Evolutionary conservation across 2,113 vertebrate genomes (phyloP), one percentile per base, ranked within the genome.

Genomic region (Charina bottae): DNA sequence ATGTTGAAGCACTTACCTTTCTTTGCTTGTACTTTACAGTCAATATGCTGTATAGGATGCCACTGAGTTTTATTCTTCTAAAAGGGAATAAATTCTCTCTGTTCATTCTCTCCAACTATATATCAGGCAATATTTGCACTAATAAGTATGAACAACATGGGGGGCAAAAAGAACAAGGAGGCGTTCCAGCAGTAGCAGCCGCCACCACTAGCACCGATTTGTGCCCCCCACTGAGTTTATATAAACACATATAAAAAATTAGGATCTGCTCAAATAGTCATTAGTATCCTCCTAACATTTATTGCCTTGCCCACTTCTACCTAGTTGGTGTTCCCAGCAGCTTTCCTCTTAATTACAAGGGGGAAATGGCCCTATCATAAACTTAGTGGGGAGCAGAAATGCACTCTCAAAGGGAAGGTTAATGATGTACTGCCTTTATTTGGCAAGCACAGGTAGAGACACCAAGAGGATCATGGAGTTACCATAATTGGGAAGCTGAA

Each of bases 81-180:
- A 87, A 24, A 58, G 60, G 72, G 64, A 78, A 91, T 72, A 58
- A 56, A 56, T 58, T n/a, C 53, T 46, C 83, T 23, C 37, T 60
- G 42, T 90, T 84, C 56, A 59, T 85, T 90, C 78, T 60, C 55
- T 78, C 53, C 85, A 87, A 46, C 55, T 15, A 49, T 78, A 87
- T 78, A 55, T 46, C 85, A 91, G 24, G 28, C n/a, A 68, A 68
- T 21, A 12, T 56, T 87, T 42, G 60, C 28, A 91, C 33, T 37
- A 72, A 53, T 15, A 83, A 84, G 54, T 84, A 7, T 87, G 59
- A 55, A 24, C 7, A 15, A n/a, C 8, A 6, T 86, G 59, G 42
- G 7, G 83, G 26, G 0, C 10, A 12, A 17, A 42, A 10, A 17
- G 33, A 37, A 78, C 72, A 49, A 84, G 24, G 49, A 84, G 23